A percentile compares a stretch with the other conserved stretches of the same genome.
phyloP scores from a whole-genome alignment of 2,113 vertebrate species.

The Channa argus region DNA sequence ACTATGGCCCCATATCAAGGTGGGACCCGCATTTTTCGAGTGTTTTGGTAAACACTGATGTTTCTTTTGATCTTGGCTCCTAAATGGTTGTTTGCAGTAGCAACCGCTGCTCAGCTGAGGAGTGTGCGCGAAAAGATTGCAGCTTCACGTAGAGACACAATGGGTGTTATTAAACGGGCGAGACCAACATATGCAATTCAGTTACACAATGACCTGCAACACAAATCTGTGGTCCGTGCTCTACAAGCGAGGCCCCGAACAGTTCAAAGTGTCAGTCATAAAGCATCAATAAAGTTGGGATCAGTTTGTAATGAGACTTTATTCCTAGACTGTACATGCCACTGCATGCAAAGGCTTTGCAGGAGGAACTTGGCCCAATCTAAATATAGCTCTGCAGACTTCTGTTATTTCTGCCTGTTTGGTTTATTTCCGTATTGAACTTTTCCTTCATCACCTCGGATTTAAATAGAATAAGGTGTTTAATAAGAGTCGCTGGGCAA shows the following conservation, averaged over 20 bases:
- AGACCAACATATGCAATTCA: neutral
- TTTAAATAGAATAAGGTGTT: neutral
- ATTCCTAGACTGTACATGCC: neutral
- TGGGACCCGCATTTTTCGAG: conserved; percentile 13
- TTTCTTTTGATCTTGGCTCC: neutral
- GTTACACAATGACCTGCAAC: neutral
- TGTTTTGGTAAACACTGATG: neutral
- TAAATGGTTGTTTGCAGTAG: conserved; percentile 27
- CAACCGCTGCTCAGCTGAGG: neutral
- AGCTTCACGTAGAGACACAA: conserved; percentile 5
- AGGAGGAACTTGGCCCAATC: neutral
- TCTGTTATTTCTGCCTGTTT: conserved; percentile 1
- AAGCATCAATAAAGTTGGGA: conserved; percentile 10
- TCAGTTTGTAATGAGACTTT: neutral
- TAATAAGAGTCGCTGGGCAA: neutral
- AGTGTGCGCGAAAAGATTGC: neutral
- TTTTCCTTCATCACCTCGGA: neutral
- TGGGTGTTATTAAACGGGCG: neutral
- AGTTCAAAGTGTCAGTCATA: conserved; percentile 43
- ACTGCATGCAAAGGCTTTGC: neutral
- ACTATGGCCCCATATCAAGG: neutral
- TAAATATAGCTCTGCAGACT: neutral
- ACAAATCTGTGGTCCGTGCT: too few relatives aligned
- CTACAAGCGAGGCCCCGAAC: conserved; percentile 1
- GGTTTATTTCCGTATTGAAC: conserved; percentile 1